phyloP scores from a whole-genome alignment of 2,797 vertebrate species.

The Pipistrellus nathusii region DNA sequence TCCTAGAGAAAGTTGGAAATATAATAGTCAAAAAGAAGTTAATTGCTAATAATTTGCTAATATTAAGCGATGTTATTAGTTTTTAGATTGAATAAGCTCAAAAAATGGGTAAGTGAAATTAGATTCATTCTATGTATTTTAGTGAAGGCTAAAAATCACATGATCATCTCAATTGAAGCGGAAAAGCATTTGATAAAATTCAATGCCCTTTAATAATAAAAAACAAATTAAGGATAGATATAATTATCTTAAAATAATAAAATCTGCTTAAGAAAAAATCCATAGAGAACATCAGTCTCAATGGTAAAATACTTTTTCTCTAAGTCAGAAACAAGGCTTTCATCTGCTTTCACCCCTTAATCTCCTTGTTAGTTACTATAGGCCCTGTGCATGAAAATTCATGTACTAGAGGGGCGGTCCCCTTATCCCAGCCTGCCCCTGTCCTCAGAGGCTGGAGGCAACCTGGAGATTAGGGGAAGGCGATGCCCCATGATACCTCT shows the following conservation, averaged over 20 bases:
- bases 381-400: too few species aligned
- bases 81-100: neutral
- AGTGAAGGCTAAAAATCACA: neutral
- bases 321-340: neutral
- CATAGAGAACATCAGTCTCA: neutral
- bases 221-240: neutral
- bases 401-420: too few species aligned
- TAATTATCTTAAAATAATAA: neutral
- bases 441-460: too few species aligned
- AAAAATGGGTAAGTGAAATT: neutral
- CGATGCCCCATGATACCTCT: too few species aligned
- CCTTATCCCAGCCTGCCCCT: too few species aligned
- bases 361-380: neutral
- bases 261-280: neutral
- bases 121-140: neutral
- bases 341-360: neutral
- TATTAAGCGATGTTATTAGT: neutral
- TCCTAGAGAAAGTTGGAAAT: neutral
- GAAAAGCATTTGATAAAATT: neutral
- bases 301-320: neutral
- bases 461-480: too few species aligned
- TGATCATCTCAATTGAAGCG: neutral
- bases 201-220: neutral
- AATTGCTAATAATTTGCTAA: neutral
- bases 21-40: neutral